These are phyloP conservation scores for Himantopus leucocephalus DNA, from an alignment of 2,113 vertebrate genomes.

Conservation along the genomic window DNA sequence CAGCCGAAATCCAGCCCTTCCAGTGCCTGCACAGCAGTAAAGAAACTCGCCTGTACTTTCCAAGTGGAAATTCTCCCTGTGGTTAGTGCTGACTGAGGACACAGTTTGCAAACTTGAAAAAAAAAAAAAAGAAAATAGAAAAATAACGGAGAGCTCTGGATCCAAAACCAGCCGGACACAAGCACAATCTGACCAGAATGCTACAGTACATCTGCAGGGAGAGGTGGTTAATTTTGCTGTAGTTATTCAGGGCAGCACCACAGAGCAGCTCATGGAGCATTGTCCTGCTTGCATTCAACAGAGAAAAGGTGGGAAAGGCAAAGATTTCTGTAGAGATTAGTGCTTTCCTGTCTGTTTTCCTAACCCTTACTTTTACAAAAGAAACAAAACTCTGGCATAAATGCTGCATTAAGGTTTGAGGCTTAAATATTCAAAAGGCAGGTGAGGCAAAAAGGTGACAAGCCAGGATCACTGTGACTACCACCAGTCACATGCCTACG, in stretches of 20 bases:
- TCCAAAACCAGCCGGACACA: background rate
- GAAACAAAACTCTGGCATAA: background rate
- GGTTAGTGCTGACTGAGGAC: constrained; percentile 36
- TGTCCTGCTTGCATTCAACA: background rate
- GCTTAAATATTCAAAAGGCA: background rate
- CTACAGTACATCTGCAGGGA: background rate
- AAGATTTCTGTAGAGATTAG: background rate
- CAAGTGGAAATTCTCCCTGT: constrained; percentile 51
- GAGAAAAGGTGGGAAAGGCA: background rate
- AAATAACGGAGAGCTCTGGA: background rate
- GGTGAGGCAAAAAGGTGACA: background rate
- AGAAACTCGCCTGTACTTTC: constrained; percentile 16
- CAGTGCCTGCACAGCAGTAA: background rate
- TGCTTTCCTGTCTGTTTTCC: background rate
- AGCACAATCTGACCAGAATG: background rate
- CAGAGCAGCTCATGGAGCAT: background rate
- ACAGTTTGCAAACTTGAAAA: background rate
- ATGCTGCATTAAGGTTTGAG: background rate
- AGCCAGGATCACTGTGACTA: background rate
- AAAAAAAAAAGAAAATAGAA: background rate
- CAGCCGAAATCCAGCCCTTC: background rate
- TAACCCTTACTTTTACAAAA: background rate
- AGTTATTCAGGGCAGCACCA: background rate
- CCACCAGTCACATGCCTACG: background rate
- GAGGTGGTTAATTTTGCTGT: background rate